Base-by-base conservation (phyloP, 2,113 vertebrate species). In the Tamias sibiricus region DNA sequence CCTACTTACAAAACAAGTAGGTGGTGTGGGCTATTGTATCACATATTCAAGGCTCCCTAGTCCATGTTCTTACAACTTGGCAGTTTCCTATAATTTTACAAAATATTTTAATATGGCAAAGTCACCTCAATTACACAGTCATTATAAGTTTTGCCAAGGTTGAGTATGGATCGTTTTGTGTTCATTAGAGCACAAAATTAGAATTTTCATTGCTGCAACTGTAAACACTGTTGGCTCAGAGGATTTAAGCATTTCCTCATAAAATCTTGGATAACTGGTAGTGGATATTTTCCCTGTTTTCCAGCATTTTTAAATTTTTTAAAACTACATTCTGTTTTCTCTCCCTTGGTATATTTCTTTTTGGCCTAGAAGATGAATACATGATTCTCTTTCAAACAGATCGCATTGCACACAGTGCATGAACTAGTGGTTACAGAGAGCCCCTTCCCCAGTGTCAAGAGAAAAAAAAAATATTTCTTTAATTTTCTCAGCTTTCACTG, bases 131-230 rank as follows among this genome's bases (percentile, higher is more conserved):
- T 99, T 99, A 98, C 97, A 97, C 95, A 98, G 98, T 98, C 98
- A 98, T 99, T 98, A 97, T 97, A 98, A 98, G 98, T 98, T 99
- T 98, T 98, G 96, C 98, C 98, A 98, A 98, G 97, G 98, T 96
- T 98, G 98, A 98, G 96, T 98, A 97, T 98, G 98, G 98, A 98
- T 98, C 96, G n/a, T 98, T 98, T 99, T 99, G 98, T 99, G 98
- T 98, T 99, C 98, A 99, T 98, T 98, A 98, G 98, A 99, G 98
- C 98, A 98, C 98, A 99, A 99, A 99, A 99, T 99, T 99, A 98
- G 98, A 99, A 99, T 98, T 99, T 98, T 98, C 98, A 98, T 98
- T 98, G 98, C 98, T 96, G 97, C 93, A 98, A 98, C 98, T 98
- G 90, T 99, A 99, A 98, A 98, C 97, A 98, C 97, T 96, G 95